Conservation (phyloP, 2,113 vertebrate genomes). For the Odontophorus gujanensis region DNA sequence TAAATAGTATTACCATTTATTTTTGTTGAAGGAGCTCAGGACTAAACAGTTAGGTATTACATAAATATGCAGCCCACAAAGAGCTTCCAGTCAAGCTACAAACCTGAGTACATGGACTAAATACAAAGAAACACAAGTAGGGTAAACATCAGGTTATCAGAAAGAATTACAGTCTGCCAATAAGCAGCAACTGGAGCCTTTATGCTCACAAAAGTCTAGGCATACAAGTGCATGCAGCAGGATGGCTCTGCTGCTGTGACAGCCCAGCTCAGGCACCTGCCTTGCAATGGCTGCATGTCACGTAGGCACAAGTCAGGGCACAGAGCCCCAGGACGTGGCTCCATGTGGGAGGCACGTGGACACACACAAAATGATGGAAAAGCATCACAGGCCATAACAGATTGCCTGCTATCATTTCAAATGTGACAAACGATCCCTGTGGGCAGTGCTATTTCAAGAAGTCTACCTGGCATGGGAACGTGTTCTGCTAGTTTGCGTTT, state of each 20-base stretch:
- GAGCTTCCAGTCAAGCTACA: background rate
- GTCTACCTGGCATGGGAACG: background rate
- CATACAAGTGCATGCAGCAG: background rate
- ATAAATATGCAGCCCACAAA: background rate
- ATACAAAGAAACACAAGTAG: background rate
- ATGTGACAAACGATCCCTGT: background rate
- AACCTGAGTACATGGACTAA: background rate
- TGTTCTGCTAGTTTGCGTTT: background rate
- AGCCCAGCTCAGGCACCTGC: background rate
- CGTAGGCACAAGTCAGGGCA: background rate
- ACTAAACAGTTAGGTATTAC: background rate
- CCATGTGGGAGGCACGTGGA: slow-evolving; percentile 42
- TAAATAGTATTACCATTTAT: background rate
- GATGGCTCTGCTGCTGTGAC: rapidly evolving
- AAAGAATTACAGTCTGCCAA: background rate
- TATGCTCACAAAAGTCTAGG: background rate
- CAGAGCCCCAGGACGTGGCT: background rate
- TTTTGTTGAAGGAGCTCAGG: background rate
- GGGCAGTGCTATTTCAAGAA: slow-evolving; percentile 29
- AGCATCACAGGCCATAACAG: background rate
- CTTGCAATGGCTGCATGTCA: background rate
- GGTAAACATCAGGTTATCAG: background rate
- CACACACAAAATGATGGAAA: slow-evolving; percentile 19
- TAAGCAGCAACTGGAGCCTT: background rate
- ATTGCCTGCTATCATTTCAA: slow-evolving; percentile 35